phyloP scores from a whole-genome alignment of 1,140 invertebrate genomes.

The Leptinotarsa undecemlineata region DNA sequence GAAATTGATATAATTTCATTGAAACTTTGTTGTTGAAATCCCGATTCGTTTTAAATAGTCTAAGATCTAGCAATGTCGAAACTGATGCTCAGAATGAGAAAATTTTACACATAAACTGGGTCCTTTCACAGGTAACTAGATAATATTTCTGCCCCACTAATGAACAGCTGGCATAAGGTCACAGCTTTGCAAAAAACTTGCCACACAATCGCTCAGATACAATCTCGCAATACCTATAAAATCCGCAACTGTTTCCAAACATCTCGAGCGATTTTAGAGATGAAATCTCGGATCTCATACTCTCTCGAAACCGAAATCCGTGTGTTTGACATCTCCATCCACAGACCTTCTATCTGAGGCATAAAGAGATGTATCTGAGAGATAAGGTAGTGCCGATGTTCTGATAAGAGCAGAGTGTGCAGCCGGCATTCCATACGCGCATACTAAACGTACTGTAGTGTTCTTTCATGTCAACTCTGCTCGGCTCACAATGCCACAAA shows the following conservation, averaged over 20 bases:
- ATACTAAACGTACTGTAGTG: conserved; percentile 33
- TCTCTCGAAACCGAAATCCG: conserved; percentile 31
- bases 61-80: no score
- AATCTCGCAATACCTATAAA: neutral
- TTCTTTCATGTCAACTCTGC: conserved; percentile 45
- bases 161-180: neutral
- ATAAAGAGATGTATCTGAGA: conserved; percentile 50
- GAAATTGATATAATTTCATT: no score
- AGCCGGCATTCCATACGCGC: conserved; percentile 37
- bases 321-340: conserved; percentile 52
- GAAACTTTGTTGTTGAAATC: no score
- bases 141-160: neutral
- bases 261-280: conserved; percentile 19
- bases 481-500: conserved; percentile 46
- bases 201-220: neutral
- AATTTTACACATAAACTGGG: no score
- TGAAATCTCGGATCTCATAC: conserved; percentile 6
- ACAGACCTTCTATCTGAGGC: conserved; percentile 30
- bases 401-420: conserved; percentile 44
- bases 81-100: no score
- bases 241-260: conserved; percentile 27
- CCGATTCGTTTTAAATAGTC: no score
- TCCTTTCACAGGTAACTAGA: neutral
- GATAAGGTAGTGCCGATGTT: conserved; percentile 42
- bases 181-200: neutral